Conservation (phyloP, 2,888 invertebrate species). For the Euphydryas editha region DNA sequence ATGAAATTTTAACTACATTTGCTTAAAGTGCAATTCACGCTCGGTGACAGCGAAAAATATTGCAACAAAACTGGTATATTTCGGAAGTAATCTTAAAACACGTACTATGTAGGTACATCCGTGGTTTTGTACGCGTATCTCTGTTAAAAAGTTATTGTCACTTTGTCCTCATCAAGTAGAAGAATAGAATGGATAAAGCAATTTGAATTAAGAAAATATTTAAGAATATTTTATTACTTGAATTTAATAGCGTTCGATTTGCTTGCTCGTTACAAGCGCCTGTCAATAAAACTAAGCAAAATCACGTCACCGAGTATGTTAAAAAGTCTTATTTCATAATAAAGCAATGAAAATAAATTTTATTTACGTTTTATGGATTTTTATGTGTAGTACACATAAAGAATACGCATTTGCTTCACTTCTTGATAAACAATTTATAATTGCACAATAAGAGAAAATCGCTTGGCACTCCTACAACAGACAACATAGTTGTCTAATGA, state of each 20-base stretch:
- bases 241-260: background rate
- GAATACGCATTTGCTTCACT: background rate
- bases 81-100: too few relatives aligned
- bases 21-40: too few relatives aligned
- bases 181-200: too few relatives aligned
- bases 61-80: too few relatives aligned
- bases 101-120: too few relatives aligned
- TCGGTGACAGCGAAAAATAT: too few relatives aligned
- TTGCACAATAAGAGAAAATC: background rate
- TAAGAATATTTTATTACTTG: too few relatives aligned
- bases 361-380: background rate
- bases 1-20: too few relatives aligned
- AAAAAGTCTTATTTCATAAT: background rate
- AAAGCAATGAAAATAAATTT: background rate
- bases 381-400: background rate
- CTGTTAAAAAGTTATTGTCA: too few relatives aligned
- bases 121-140: too few relatives aligned
- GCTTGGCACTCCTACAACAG: background rate
- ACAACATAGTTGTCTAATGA: background rate
- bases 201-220: too few relatives aligned
- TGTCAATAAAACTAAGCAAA: slow-evolving; percentile 21
- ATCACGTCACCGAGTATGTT: slow-evolving; percentile 4
- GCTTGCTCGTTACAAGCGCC: slow-evolving; percentile 15
- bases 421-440: background rate
- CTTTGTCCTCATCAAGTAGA: too few relatives aligned